phyloP scores from a whole-genome alignment of 2,113 vertebrate species.

The Microcebus jonahi region DNA sequence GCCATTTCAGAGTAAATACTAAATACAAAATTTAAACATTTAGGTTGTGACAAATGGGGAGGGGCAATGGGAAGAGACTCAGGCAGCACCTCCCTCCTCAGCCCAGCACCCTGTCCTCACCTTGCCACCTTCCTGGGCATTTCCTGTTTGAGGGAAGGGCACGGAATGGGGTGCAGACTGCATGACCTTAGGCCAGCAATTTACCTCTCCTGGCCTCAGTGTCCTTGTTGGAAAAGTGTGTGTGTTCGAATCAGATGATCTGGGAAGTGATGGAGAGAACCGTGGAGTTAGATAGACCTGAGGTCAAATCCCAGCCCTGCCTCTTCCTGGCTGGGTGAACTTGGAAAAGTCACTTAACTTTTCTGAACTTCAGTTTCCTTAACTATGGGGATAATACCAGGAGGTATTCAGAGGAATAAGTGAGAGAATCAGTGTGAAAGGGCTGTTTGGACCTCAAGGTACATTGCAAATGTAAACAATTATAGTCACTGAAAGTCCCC shows the following conservation, averaged over 20 bases:
- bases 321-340: conserved; percentile 11
- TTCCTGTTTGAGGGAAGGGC: conserved; percentile 45
- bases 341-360: conserved; percentile 12
- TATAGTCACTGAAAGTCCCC: neutral
- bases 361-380: neutral
- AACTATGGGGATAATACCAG: neutral
- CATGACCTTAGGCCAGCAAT: neutral
- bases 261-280: neutral
- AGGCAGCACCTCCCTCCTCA: neutral
- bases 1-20: conserved; percentile 85
- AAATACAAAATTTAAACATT: conserved; percentile 82
- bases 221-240: neutral
- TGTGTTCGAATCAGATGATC: neutral
- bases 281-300: neutral
- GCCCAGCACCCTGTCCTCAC: conserved; percentile 7
- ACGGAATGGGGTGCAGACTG: neutral
- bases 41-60: conserved; percentile 74
- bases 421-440: neutral
- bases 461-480: neutral
- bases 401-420: neutral
- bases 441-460: neutral
- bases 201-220: neutral
- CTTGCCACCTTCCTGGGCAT: conserved; percentile 30
- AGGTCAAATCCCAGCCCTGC: neutral
- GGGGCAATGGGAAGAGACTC: conserved; percentile 27